Evolutionary conservation across 2,113 vertebrate species (phyloP), one percentile per base, ranked within the genome.

Genomic region (Nibea coibor): DNA sequence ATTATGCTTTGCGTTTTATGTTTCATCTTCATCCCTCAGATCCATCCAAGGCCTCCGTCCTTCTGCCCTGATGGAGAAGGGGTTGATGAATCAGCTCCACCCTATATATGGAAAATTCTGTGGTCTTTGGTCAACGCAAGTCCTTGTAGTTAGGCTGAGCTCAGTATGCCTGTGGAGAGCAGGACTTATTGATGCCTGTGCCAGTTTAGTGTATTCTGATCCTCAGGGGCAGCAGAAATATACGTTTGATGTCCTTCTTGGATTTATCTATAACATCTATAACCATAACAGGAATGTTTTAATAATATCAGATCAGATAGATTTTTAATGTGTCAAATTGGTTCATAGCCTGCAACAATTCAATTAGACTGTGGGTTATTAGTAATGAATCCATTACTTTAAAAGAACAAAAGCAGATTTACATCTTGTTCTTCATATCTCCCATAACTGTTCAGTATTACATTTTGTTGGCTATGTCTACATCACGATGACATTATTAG

Each of bases 41-140:
- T 83, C 64, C 72, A 79, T 72, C 80, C 80, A 76, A 82, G 78
- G 74, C 65, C 76, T 48, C 47, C 6, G 47, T 79, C 19, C 70
- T 35, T 43, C 11, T 59, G 4, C 59, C 63, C 45, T 51, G 42
- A 75, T 75, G 59, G 47, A 50, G 74, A 56, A 56, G n/a, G 50
- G 69, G 51, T 78, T 64, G 73, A 79, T 86, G 75, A 86, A 80
- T 82, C 85, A 48, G 77, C 88, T 87, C 87, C 78, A 72, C 66
- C 83, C 83, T 83, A 28, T 45, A 64, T 63, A 82, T 87, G 73
- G 84, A 66, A 24, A 26, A 75, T 59, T 77, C 51, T 79, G 82
- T 80, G 86, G 86, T 63, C 62, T 82, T 39, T 77, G 81, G 89
- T 85, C 66, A 74, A 28, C 19, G 17, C 59, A 58, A 53, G 65